A percentile compares a stretch with the other conserved stretches of the same genome.
Conservation (phyloP, 2,797 vertebrate species). For the Sciaenops ocellatus region DNA sequence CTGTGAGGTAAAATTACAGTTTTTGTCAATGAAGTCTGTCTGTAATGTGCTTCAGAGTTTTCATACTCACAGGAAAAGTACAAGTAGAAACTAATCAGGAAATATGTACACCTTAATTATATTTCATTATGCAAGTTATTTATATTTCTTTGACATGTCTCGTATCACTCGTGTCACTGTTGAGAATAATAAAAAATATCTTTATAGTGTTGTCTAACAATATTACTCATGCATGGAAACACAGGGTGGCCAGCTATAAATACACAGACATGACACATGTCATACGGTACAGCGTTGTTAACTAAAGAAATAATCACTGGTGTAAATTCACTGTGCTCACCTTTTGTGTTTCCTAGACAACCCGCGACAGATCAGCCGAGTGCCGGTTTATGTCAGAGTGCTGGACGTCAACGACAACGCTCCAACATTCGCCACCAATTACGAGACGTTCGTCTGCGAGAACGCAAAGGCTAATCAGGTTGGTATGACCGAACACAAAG, state of each 20-base stretch:
- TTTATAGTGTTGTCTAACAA: no score
- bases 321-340: conserved; percentile 15
- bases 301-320: conserved; percentile 7
- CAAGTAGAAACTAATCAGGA: neutral
- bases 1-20: no score
- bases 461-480: conserved; percentile 96
- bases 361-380: conserved; percentile 89
- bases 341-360: conserved; percentile 87
- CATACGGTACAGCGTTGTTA: neutral
- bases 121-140: neutral
- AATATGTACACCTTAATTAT: neutral
- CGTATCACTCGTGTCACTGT: neutral
- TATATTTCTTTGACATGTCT: neutral
- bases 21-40: no score
- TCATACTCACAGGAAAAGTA: no score
- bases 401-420: conserved; percentile 97
- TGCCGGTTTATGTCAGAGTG: conserved; percentile 91
- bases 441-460: conserved; percentile 96
- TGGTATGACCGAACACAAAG: conserved; percentile 22
- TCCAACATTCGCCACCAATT: conserved; percentile 91
- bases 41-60: no score
- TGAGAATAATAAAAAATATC: neutral
- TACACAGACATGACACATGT: no score
- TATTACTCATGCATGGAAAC: conserved; percentile 14
- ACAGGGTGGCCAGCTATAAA: no score